A percentile compares a stretch with the other conserved stretches of the same genome.
phyloP scores from a whole-genome alignment of 1,140 invertebrate species.

The Kradibia gibbosae region DNA sequence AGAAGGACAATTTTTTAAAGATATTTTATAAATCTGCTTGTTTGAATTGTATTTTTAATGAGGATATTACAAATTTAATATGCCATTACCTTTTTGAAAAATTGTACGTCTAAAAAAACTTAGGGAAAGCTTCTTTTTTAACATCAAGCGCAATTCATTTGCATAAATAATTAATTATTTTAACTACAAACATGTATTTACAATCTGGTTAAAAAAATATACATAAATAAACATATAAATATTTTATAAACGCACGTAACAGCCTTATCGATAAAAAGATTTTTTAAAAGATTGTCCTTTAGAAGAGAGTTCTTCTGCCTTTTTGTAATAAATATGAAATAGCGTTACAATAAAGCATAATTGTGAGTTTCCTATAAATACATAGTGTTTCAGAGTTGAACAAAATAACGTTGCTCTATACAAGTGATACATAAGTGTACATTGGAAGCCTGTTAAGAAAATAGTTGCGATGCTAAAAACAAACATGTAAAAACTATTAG shows the following conservation, averaged over 20 bases:
- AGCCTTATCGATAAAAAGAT: background rate
- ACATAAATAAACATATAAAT: slow-evolving; percentile 6
- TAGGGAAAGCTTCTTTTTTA: too few relatives aligned
- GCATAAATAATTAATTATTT: too few relatives aligned
- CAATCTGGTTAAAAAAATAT: too few relatives aligned
- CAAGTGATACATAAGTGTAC: slow-evolving; percentile 29
- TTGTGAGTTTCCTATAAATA: slow-evolving; percentile 35
- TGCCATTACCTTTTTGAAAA: too few relatives aligned
- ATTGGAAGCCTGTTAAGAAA: slow-evolving; percentile 1
- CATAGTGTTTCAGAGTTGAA: slow-evolving; percentile 14
- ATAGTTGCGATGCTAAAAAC: background rate
- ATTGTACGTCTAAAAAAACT: too few relatives aligned
- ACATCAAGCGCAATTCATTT: too few relatives aligned
- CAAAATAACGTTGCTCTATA: background rate
- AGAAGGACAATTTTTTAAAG: slow-evolving; percentile 47
- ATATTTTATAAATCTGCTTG: background rate
- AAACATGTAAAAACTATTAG: background rate
- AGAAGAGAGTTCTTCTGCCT: slow-evolving; percentile 49
- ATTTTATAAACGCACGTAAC: background rate
- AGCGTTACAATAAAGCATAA: slow-evolving; percentile 19
- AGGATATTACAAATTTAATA: too few relatives aligned
- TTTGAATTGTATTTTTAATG: too few relatives aligned
- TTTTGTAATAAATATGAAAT: slow-evolving; percentile 42
- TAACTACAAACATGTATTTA: too few relatives aligned
- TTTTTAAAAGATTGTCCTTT: slow-evolving; percentile 45